These are phyloP conservation scores for Procapra przewalskii DNA, from an alignment of 2,113 vertebrate species.

Conservation along the genomic window DNA sequence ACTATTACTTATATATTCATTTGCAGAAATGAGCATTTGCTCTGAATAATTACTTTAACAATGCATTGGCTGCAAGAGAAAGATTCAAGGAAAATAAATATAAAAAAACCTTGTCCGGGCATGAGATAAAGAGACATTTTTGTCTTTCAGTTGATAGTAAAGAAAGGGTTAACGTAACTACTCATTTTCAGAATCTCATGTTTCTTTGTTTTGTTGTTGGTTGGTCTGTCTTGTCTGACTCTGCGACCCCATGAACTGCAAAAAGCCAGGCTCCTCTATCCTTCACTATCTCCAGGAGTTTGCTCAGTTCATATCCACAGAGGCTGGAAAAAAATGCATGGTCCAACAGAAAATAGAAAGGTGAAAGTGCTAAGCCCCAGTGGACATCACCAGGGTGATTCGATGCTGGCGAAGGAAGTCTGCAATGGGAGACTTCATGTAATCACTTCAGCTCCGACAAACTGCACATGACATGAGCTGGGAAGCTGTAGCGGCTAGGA, in stretches of 20 bases:
- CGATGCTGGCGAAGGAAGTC: neutral
- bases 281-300: neutral
- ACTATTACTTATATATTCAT: neutral
- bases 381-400: neutral
- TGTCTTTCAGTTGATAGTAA: neutral
- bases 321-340: neutral
- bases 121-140: neutral
- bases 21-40: neutral
- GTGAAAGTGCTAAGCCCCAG: neutral
- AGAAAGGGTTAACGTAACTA: neutral
- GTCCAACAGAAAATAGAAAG: neutral
- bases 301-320: neutral
- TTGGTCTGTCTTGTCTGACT: neutral
- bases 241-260: neutral
- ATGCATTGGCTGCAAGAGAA: neutral
- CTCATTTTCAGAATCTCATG: neutral
- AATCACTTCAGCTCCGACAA: neutral
- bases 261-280: neutral
- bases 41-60: constrained; percentile 23
- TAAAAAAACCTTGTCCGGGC: neutral
- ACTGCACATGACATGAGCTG: accelerated
- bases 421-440: neutral
- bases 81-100: neutral
- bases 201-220: neutral
- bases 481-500: accelerated